Evolutionary conservation across 92 coral and sea anemone genomes (phyloP).

Genomic region (Epizoanthus rinbou): DNA sequence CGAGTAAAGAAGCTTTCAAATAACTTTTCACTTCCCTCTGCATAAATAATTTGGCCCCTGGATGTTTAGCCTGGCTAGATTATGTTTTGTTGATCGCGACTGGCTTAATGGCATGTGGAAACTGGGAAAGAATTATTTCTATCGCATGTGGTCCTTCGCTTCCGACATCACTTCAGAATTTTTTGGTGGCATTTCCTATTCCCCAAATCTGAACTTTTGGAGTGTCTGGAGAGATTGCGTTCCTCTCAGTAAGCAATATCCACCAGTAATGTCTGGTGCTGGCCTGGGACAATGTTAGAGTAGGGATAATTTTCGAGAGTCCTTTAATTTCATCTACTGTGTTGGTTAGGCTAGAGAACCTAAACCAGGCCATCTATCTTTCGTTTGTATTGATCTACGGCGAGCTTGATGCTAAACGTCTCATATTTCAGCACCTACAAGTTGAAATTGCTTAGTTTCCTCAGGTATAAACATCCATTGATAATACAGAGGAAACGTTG

Average conservation of each 20-base stretch:
- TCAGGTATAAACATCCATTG: conserved; percentile 34
- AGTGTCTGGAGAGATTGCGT: conserved; percentile 27
- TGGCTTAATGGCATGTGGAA: conserved; percentile 50
- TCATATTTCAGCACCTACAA: conserved; percentile 20
- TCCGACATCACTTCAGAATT: conserved; percentile 35
- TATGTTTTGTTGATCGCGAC: conserved; percentile 38
- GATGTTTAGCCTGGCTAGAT: conserved; percentile 37
- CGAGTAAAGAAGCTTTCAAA: conserved; percentile 41
- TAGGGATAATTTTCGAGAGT: neutral
- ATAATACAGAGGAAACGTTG: conserved; percentile 3
- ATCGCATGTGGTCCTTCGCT: conserved; percentile 41
- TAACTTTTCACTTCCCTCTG: conserved; percentile 38
- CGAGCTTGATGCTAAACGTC: neutral
- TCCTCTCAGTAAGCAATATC: conserved; percentile 28
- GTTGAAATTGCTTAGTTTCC: conserved; percentile 28
- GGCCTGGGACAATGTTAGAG: conserved; percentile 10
- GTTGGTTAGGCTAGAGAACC: neutral
- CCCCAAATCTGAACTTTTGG: conserved; percentile 41
- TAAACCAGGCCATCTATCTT: neutral
- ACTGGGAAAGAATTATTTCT: conserved; percentile 20
- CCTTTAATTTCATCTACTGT: conserved; percentile 28
- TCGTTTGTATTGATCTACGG: neutral
- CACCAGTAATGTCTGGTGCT: neutral
- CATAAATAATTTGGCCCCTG: conserved; percentile 51
- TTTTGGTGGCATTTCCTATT: conserved; percentile 49